Evolutionary conservation across 1,140 invertebrate genomes (phyloP), one percentile per base, ranked within the genome.

Genomic region (Cyclina sinensis): DNA sequence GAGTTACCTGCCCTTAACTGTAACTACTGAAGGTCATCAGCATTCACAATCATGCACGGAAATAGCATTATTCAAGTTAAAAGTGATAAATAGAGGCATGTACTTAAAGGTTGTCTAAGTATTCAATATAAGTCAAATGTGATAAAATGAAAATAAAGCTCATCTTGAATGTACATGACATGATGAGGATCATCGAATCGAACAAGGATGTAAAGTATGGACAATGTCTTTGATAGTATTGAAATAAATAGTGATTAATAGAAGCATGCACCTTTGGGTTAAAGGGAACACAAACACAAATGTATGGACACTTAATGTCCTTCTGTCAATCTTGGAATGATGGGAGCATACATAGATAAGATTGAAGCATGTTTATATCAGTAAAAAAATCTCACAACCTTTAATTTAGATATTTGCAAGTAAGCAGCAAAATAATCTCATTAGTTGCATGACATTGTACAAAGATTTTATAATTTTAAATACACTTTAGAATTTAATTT

Each of bases 391-490:
- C 68, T 73, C 11, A 46, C 16, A 24, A 73, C 68, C 57, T 62
- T 27, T 62, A 62, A 62, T 62, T 62, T 62, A 62, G n/a, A 62
- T 73, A 73, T 37, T 73, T 73, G 39, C 68, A 39, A 39, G 35
- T 73, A 73, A 27, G 68, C 35, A 73, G 39, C 68, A 39, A 73
- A 73, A 21, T 37, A 73, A 18, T 21, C 39, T 37, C 68, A 18
- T 37, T 39, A 73, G 30, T 73, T 73, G 11, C 68, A 37, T 73
- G 68, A 39, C 16, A 73, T 73, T 46, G 39, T 37, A 21, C 68
- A 73, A 73, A 39, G 39, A 46, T 46, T 46, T 73, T 73, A 73
- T 73, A 73, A 39, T 73, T 39, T 37, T 39, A 73, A 73, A 73
- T 39, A 73, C 16, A 39, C 35, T 73, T 73, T 73, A 18, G 51